phyloP scores from a whole-genome alignment of 2,797 vertebrate genomes.

The Thalassophryne amazonica region DNA sequence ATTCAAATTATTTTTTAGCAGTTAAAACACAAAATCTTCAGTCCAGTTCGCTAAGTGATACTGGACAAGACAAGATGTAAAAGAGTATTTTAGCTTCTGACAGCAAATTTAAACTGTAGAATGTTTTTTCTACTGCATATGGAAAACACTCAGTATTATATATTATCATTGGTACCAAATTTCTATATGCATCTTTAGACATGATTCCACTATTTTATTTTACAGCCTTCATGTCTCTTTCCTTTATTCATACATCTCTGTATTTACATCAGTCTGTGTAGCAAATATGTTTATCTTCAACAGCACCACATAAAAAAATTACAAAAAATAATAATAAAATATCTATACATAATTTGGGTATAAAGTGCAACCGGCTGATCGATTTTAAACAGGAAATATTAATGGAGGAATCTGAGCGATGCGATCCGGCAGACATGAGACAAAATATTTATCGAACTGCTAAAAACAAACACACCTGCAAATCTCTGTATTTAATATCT shows the following conservation, averaged over 20 bases:
- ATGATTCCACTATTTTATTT: slow-evolving; percentile 33
- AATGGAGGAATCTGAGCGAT: too few relatives aligned
- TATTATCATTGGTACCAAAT: slow-evolving; percentile 63
- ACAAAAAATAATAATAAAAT: slow-evolving; percentile 26
- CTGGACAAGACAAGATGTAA: slow-evolving; percentile 10
- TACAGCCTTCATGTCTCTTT: slow-evolving; percentile 22
- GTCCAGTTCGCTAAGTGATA: slow-evolving; percentile 12
- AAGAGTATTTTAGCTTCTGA: slow-evolving; percentile 28
- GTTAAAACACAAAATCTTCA: slow-evolving; percentile 53
- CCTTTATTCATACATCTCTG: slow-evolving; percentile 10
- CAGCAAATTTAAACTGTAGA: slow-evolving; percentile 10
- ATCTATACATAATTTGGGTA: slow-evolving; percentile 20
- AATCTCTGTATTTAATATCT: too few relatives aligned
- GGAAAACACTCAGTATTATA: slow-evolving; percentile 48
- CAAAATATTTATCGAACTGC: too few relatives aligned
- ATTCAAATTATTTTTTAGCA: slow-evolving; percentile 36
- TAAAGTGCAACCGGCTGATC: slow-evolving; percentile 58
- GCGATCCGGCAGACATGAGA: too few relatives aligned
- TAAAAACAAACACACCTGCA: too few relatives aligned
- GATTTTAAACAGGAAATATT: too few relatives aligned
- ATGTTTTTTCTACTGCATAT: slow-evolving; percentile 31
- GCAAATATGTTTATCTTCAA: slow-evolving; percentile 18
- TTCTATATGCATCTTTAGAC: slow-evolving; percentile 20
- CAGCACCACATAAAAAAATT: slow-evolving; percentile 16
- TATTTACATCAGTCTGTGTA: slow-evolving; percentile 35